phyloP scores from a whole-genome alignment of 2,113 vertebrate species.

The Pseudorhombus dupliciocellatus region DNA sequence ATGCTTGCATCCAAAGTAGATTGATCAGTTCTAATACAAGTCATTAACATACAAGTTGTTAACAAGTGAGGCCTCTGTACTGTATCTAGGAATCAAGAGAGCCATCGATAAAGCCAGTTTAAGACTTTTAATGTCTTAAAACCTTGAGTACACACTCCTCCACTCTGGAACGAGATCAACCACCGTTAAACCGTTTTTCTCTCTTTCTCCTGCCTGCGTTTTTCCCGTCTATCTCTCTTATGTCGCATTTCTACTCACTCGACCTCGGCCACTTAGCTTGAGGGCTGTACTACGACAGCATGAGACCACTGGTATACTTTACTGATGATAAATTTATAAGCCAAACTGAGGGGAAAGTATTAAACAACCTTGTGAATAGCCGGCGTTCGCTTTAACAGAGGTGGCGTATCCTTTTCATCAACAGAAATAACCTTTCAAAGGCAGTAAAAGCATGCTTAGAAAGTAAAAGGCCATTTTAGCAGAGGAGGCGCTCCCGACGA shows the following conservation, averaged over 20 bases:
- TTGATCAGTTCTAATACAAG: constrained; percentile 82
- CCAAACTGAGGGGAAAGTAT: constrained; percentile 79
- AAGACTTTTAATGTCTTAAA: constrained; percentile 76
- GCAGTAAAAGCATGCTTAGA: constrained; percentile 82
- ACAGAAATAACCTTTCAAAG: constrained; percentile 84
- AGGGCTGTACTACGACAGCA: constrained; percentile 67
- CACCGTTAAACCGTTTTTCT: constrained; percentile 39
- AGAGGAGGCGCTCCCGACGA: constrained; percentile 41
- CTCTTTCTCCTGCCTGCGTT: constrained; percentile 19
- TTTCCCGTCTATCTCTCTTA: constrained; percentile 2
- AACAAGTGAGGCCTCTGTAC: constrained; percentile 81
- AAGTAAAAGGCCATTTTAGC: constrained; percentile 82
- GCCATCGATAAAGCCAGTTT: constrained; percentile 73
- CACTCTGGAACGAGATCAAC: constrained; percentile 52
- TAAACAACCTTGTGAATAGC: constrained; percentile 79
- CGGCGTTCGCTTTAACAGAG: constrained; percentile 67
- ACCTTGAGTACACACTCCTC: constrained; percentile 56
- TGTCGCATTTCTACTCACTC: constrained; percentile 31
- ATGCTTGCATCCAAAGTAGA: constrained; percentile 69
- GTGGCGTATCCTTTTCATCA: constrained; percentile 83
- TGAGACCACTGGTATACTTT: constrained; percentile 74
- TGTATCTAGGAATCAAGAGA: constrained; percentile 76
- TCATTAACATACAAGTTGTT: constrained; percentile 84
- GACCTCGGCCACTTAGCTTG: constrained; percentile 69
- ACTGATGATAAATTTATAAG: constrained; percentile 84